A percentile compares a stretch with the other conserved stretches of the same genome.
Conservation (phyloP, 2,888 invertebrate genomes). For the Helicoverpa assulta region DNA sequence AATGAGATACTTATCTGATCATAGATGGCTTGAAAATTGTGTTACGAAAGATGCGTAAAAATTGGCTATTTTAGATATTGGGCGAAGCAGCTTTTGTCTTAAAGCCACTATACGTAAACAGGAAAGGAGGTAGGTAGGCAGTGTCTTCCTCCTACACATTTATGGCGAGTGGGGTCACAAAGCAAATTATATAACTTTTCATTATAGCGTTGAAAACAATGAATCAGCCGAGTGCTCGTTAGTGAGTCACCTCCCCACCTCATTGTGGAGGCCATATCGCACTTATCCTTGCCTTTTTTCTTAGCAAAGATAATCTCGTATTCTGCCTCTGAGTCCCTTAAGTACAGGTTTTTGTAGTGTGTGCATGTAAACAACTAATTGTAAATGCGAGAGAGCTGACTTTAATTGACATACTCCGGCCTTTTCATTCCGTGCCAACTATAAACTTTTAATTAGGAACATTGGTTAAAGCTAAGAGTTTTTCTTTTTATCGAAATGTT, state of each 20-base stretch:
- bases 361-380: conserved; percentile 33
- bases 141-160: conserved; percentile 34
- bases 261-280: conserved; percentile 56
- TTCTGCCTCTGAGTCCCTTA: conserved; percentile 31
- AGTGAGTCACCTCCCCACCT: conserved; percentile 74
- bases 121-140: conserved; percentile 29
- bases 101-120: conserved; percentile 3
- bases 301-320: conserved; percentile 47
- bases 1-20: background rate
- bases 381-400: conserved; percentile 29
- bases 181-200: conserved; percentile 71
- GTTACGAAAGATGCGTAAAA: background rate
- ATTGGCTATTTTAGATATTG: background rate
- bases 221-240: conserved; percentile 78
- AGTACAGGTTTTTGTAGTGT: conserved; percentile 35
- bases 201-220: conserved; percentile 79
- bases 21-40: background rate
- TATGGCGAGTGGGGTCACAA: conserved; percentile 49
- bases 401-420: conserved; percentile 48
- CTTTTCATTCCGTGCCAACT: conserved; percentile 10
- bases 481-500: conserved; percentile 25
- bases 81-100: background rate
- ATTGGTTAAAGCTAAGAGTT: conserved; percentile 11
- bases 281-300: conserved; percentile 54
- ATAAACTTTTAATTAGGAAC: conserved; percentile 47